phyloP scores from a whole-genome alignment of 2,113 vertebrate genomes.

The Numenius arquata region DNA sequence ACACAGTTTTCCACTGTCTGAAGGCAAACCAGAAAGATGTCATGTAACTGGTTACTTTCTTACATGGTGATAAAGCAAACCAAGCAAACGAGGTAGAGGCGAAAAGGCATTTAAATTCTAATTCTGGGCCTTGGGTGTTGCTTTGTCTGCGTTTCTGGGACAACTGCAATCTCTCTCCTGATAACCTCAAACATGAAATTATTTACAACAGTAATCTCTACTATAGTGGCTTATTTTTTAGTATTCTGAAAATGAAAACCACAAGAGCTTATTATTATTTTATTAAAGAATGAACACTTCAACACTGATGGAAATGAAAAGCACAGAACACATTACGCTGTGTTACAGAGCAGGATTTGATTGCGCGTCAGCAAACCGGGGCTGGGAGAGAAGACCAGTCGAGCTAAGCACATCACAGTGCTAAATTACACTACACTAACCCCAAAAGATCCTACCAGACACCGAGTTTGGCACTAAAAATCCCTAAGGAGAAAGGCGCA shows the following conservation, averaged over 20 bases:
- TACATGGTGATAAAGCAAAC: not conserved
- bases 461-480: not conserved
- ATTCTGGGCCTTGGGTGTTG: not conserved
- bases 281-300: not conserved
- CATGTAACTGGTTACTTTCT: not conserved
- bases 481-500: not conserved
- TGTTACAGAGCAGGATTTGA: not conserved
- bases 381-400: fast-evolving
- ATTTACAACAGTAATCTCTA: not conserved
- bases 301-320: not conserved
- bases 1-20: conserved; percentile 99
- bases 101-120: not conserved
- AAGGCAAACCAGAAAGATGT: conserved; percentile 23
- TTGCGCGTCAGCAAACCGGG: not conserved
- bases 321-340: not conserved
- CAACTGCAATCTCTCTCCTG: not conserved
- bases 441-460: not conserved
- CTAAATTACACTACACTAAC: not conserved
- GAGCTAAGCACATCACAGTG: not conserved
- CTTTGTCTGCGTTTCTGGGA: not conserved
- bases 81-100: not conserved
- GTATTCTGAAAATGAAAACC: not conserved
- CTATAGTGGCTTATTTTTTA: not conserved
- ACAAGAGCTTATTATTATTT: not conserved
- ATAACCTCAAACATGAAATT: not conserved